A percentile compares a stretch with the other conserved stretches of the same genome.
These are phyloP conservation scores for Parascotia fuliginaria DNA, from an alignment of 2,888 invertebrate species.

Conservation along the genomic window DNA sequence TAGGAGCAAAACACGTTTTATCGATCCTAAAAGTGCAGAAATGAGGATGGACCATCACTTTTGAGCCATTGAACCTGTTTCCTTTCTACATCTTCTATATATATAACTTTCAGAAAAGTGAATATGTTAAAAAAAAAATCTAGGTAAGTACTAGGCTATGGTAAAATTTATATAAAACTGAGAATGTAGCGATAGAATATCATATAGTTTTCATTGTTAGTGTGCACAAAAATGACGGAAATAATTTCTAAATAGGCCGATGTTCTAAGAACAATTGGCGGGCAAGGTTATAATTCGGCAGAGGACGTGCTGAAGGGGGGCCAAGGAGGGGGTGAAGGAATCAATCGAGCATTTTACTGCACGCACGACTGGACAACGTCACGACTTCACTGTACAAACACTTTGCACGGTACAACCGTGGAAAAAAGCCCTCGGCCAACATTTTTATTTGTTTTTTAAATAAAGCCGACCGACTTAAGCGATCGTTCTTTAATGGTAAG, in stretches of 20 bases:
- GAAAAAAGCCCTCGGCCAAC: slow-evolving; percentile 47
- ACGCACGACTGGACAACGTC: slow-evolving; percentile 75
- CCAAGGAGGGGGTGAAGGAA: slow-evolving; percentile 51
- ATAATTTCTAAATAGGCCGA: slow-evolving; percentile 32
- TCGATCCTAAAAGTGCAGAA: too few relatives aligned
- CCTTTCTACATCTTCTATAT: too few relatives aligned
- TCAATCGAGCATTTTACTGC: slow-evolving; percentile 72
- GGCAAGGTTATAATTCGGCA: slow-evolving; percentile 52
- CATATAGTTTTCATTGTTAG: not conserved
- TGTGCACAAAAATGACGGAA: slow-evolving; percentile 6
- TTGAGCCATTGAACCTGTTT: too few relatives aligned
- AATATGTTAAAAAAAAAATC: too few relatives aligned
- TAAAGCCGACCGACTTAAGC: slow-evolving; percentile 15
- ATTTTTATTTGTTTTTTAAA: slow-evolving; percentile 45
- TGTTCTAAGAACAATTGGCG: slow-evolving; percentile 34
- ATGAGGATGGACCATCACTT: too few relatives aligned
- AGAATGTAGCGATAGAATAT: not conserved
- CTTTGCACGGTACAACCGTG: slow-evolving; percentile 49
- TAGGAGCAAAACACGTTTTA: too few relatives aligned
- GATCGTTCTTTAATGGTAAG: slow-evolving; percentile 1
- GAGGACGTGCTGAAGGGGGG: slow-evolving; percentile 43
- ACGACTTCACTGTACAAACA: slow-evolving; percentile 67
- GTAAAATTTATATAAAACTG: too few relatives aligned
- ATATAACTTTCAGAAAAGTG: too few relatives aligned
- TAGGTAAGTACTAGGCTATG: too few relatives aligned